phyloP scores from a whole-genome alignment of 2,113 vertebrate genomes.

The Pseudorectes ferrugineus region DNA sequence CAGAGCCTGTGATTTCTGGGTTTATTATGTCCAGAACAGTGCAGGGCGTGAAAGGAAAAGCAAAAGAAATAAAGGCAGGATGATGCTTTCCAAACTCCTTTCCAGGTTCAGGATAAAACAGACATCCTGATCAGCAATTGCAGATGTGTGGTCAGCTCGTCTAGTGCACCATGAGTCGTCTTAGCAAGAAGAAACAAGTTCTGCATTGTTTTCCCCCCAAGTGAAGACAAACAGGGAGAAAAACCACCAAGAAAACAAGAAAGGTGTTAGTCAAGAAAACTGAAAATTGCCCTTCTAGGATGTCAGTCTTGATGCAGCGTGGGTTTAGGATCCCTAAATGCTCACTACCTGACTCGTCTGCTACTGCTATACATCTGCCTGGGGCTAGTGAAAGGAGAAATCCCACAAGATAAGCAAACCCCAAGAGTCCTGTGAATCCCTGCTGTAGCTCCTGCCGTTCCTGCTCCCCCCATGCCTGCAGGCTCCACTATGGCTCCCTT shows the following conservation, averaged over 20 bases:
- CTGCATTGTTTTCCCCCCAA: background rate
- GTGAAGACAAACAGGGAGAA: background rate
- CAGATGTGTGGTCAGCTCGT: background rate
- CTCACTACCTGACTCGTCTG: background rate
- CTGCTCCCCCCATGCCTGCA: background rate
- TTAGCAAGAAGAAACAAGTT: background rate
- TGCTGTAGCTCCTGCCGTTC: background rate
- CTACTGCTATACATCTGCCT: background rate
- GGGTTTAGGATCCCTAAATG: background rate
- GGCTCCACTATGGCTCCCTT: background rate
- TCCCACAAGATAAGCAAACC: background rate
- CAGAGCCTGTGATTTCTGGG: background rate
- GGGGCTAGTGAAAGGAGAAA: background rate
- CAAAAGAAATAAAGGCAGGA: background rate
- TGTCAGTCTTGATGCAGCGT: fast-evolving
- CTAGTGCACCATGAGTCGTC: background rate
- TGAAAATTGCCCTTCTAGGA: background rate
- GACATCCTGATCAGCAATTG: fast-evolving
- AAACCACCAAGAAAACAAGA: background rate
- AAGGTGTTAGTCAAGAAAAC: background rate
- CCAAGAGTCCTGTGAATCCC: background rate
- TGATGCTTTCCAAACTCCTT: background rate
- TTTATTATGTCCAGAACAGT: background rate
- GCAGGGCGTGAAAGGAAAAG: background rate
- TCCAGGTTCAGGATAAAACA: background rate